These are phyloP conservation scores for Nipponia nippon DNA, from an alignment of 2,113 vertebrate species.

Conservation along the genomic window DNA sequence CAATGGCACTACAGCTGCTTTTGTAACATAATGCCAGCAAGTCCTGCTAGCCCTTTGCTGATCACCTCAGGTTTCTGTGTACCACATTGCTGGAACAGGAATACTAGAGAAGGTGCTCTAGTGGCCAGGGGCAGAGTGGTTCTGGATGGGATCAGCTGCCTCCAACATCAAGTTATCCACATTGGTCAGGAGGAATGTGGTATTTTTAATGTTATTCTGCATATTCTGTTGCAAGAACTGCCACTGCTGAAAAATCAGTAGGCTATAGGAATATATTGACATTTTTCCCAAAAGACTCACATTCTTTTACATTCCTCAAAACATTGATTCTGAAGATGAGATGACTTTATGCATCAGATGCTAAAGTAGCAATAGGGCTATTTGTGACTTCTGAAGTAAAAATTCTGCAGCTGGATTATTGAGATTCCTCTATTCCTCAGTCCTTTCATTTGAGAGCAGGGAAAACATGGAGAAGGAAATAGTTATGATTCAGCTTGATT, in stretches of 20 bases:
- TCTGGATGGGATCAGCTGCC: not conserved
- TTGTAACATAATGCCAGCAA: not conserved
- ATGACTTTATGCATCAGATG: not conserved
- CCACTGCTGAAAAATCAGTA: not conserved
- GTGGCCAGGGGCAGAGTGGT: not conserved
- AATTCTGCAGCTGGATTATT: not conserved
- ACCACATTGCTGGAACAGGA: not conserved
- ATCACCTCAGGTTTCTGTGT: not conserved
- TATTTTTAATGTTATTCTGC: not conserved
- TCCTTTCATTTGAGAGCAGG: not conserved
- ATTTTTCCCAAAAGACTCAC: not conserved
- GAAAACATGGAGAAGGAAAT: not conserved
- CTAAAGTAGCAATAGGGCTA: not conserved
- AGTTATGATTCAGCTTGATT: not conserved
- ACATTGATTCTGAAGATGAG: not conserved
- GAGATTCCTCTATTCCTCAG: not conserved
- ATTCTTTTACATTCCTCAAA: not conserved
- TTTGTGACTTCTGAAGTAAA: not conserved
- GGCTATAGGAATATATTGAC: not conserved
- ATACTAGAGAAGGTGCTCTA: not conserved
- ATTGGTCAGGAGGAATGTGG: not conserved
- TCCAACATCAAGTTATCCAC: not conserved
- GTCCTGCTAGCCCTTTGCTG: not conserved
- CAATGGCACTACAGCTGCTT: not conserved
- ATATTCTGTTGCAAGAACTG: not conserved